Evolutionary conservation across 1,140 invertebrate genomes (phyloP), one percentile per base, ranked within the genome.

Genomic region (Trichoplusia ni): DNA sequence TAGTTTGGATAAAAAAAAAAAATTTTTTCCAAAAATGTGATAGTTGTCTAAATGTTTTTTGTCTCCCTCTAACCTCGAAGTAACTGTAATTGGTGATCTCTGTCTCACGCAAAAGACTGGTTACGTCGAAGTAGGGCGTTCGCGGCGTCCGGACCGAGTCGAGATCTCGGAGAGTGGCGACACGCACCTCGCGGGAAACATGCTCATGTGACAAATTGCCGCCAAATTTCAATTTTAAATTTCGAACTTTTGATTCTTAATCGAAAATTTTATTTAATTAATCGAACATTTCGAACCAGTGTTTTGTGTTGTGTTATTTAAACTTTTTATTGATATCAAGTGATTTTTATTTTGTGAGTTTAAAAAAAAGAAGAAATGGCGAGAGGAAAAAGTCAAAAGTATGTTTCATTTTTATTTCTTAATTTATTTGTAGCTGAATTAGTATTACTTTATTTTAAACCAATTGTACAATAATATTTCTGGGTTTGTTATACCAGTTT

Each of bases 141-240:
- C 80, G 79, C 71, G 71, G 80, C 73, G 75, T 73, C 66, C 72
- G 77, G 64, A 77, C 71, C 73, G 83, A 82, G 79, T 80, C 72
- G 77, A 85, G 78, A 88, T 88, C 82, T 88, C 78, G 77, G 79
- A 81, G 82, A 89, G 86, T 82, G 81, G 81, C 76, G 79, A 86
- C 74, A 86, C 85, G 85, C 82, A 81, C 81, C 78, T 76, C 75
- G 74, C 81, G 81, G 76, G 79, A 82, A 83, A 78, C 79, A 84
- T 86, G 84, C 80, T 88, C 80, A 82, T 84, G 80, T 90, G 81
- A 86, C 75, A 73, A 64, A 70, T 88, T 90, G 77, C 80, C 84
- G 84, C 84, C 83, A 84, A 84, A 80, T 38, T 64, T 63, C 54
- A 49, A 38, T 75, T 80, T 82, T 67, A 72, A 75, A 68, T 82